Percentiles rank a stretch among this genome's conserved stretches.
These are phyloP conservation scores for Edolisoma coerulescens DNA, from an alignment of 2,113 vertebrate genomes.

Conservation along the genomic window DNA sequence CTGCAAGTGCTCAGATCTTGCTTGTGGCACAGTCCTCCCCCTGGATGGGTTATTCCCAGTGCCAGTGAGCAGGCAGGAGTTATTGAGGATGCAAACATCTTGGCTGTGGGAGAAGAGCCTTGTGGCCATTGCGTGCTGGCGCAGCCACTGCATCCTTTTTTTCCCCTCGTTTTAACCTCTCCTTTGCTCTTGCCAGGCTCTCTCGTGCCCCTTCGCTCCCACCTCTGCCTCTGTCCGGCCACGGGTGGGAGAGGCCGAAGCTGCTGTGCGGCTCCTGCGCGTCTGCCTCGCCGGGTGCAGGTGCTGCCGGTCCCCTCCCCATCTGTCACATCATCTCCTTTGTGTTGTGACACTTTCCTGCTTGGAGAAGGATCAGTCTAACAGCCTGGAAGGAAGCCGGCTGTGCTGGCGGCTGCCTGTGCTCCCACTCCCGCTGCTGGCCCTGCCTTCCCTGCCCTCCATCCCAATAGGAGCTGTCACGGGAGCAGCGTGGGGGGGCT, in stretches of 20 bases:
- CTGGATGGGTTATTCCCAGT: background rate
- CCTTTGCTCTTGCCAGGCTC: background rate
- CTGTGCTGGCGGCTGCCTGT: slow-evolving; percentile 13
- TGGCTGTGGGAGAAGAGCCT: background rate
- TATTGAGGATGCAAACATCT: background rate
- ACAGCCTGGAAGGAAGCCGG: slow-evolving; percentile 48
- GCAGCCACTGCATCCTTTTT: background rate
- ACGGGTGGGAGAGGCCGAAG: background rate
- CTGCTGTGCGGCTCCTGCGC: fast-evolving
- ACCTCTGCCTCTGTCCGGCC: background rate
- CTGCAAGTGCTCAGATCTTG: fast-evolving
- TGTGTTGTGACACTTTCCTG: slow-evolving; percentile 51
- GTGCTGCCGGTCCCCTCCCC: slow-evolving; percentile 14
- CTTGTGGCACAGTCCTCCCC: background rate
- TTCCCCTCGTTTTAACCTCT: background rate
- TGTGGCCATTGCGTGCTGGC: fast-evolving
- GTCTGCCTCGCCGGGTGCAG: background rate
- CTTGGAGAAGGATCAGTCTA: slow-evolving; percentile 51
- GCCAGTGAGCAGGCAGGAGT: background rate
- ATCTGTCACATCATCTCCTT: slow-evolving; percentile 40
- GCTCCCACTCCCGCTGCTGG: background rate
- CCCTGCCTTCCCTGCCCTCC: slow-evolving; percentile 14
- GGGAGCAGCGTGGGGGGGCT: background rate
- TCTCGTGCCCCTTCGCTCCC: background rate
- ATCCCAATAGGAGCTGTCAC: background rate